Evolutionary conservation across 2,797 vertebrate genomes (phyloP).

Genomic region (Echiichthys vipera): DNA sequence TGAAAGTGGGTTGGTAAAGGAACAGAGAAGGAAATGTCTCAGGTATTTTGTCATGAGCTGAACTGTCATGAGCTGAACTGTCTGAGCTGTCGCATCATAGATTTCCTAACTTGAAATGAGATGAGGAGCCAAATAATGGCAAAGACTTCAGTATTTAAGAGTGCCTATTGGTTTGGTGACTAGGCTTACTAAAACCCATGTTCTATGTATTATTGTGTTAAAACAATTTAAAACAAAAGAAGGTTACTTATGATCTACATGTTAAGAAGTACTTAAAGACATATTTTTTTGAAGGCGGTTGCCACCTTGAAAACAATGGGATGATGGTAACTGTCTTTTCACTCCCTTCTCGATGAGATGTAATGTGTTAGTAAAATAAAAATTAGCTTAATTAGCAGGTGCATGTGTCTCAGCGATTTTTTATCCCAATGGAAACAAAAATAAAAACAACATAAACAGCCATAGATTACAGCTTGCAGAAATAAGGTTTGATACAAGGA

Average conservation of each 20-base stretch:
- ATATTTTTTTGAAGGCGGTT: conserved; percentile 4
- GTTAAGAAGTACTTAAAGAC: too few species aligned
- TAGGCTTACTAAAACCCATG: not conserved
- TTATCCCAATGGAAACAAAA: not conserved
- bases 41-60: too few species aligned
- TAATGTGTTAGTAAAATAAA: conserved; percentile 7
- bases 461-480: not conserved
- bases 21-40: not conserved
- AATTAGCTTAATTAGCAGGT: conserved; percentile 44
- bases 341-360: conserved; percentile 4
- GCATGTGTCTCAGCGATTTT: not conserved
- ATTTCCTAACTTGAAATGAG: not conserved
- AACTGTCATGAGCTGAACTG: conserved; percentile 13
- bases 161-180: not conserved
- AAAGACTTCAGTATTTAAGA: not conserved
- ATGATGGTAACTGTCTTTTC: not conserved
- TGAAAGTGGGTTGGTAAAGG: conserved; percentile 6
- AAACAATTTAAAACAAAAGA: too few species aligned
- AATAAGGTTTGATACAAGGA: not conserved
- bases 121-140: not conserved
- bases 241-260: too few species aligned
- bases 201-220: not conserved
- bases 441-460: not conserved
- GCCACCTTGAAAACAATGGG: not conserved
- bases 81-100: conserved; percentile 2